Evolutionary conservation across 1,140 invertebrate genomes (phyloP), one percentile per base, ranked within the genome.

Genomic region (Drosophila albomicans): DNA sequence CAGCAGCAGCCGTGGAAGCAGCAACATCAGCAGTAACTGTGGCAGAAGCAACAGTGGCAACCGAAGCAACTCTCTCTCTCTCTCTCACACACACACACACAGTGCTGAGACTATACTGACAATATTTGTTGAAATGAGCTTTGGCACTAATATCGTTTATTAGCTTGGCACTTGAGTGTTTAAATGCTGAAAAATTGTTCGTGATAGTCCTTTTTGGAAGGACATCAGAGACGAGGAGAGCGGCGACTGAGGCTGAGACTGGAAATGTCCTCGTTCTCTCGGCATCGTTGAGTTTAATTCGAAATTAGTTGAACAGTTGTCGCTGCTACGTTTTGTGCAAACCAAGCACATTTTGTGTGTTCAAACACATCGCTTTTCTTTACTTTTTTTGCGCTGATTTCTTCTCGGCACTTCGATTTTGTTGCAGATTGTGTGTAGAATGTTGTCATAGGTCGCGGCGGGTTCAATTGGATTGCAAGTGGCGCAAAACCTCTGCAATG

Each of bases 101-200:
- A 25, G 20, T 38, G 5, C 32, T 35, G 35, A 38, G 28, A 61
- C 46, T 61, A 54, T 46, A 48, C 71, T 79, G 65, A 75, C 78
- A 84, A 84, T 84, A 82, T 84, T 82, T 84, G 81, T 84, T 72
- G 76, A 81, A 79, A 81, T 81, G 79, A 81, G 79, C 77, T 76
- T 81, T 84, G 80, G 81, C 81, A 84, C 81, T 84, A 84, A 84
- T 79, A 84, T 84, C 81, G 81, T 84, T 84, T 84, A 84, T 84
- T 84, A 84, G 81, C 81, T 84, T 80, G 81, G 73, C 81, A 84
- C 81, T 84, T 84, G 81, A 84, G 81, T 84, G 81, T 84, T 82
- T 84, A 84, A 84, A 84, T 84, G 81, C 81, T 82, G 80, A 80
- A 84, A 84, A 84, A 84, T 84, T 84, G 81, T 79, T 66, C 81